Evolutionary conservation across 2,797 vertebrate genomes (phyloP).

Genomic region (Cynopterus sphinx): DNA sequence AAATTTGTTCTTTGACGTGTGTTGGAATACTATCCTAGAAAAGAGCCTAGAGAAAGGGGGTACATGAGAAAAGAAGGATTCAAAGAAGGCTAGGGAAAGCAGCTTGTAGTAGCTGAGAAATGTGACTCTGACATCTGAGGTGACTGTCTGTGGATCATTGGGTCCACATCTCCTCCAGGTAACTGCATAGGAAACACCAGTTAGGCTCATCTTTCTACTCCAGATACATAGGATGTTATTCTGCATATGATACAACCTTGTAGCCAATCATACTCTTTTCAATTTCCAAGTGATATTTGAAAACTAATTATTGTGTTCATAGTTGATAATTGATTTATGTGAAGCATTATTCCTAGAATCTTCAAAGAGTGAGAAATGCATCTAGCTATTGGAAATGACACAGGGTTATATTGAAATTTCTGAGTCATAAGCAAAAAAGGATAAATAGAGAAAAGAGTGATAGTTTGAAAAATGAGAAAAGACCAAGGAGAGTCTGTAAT

Average conservation of each 20-base stretch:
- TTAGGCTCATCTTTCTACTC: not conserved
- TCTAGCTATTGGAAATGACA: not conserved
- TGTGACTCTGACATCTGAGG: not conserved
- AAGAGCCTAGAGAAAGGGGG: not conserved
- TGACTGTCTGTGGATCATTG: rapidly evolving
- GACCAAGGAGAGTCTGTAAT: not conserved
- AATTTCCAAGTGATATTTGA: not conserved
- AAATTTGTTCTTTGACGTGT: not conserved
- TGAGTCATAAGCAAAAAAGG: not conserved
- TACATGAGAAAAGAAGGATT: not conserved
- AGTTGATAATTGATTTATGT: not conserved
- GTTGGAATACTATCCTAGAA: not conserved
- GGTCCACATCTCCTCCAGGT: not conserved
- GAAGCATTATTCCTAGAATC: not conserved
- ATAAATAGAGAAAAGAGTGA: not conserved
- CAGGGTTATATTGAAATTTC: not conserved
- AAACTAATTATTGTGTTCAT: not conserved
- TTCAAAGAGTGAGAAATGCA: not conserved
- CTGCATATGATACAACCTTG: not conserved
- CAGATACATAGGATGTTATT: not conserved
- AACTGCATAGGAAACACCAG: not conserved
- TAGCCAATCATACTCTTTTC: not conserved
- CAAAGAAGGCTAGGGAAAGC: too few species aligned
- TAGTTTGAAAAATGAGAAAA: not conserved
- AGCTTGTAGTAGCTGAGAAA: rapidly evolving